Percentiles rank a stretch among this genome's conserved stretches.
These are phyloP conservation scores for Apotomis betuletana DNA, from an alignment of 2,888 invertebrate genomes.

Conservation along the genomic window DNA sequence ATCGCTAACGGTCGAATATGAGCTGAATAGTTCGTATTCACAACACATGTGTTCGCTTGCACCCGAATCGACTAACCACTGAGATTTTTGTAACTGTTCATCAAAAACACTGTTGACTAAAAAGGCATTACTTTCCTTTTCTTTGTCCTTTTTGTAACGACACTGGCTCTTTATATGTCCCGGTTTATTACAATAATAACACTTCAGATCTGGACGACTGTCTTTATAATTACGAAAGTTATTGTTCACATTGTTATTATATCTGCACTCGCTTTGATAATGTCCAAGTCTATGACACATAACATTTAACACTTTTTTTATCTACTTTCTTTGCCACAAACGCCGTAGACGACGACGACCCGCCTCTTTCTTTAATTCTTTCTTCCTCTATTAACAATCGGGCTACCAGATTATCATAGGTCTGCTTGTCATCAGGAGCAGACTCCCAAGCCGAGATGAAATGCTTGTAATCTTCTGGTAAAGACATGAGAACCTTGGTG, in stretches of 20 bases:
- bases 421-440: too few species aligned
- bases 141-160: constrained; percentile 18
- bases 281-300: constrained; percentile 29
- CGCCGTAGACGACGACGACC: background rate
- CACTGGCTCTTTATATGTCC: constrained; percentile 44
- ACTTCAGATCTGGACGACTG: constrained; percentile 9
- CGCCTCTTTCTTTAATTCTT: too few species aligned
- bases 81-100: constrained; percentile 41
- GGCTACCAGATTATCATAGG: too few species aligned
- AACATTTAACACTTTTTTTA: constrained; percentile 23
- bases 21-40: constrained; percentile 44
- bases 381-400: too few species aligned
- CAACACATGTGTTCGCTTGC: constrained; percentile 48
- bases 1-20: constrained; percentile 21
- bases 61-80: constrained; percentile 44
- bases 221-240: too few species aligned
- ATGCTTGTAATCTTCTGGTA: too few species aligned
- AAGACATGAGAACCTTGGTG: too few species aligned
- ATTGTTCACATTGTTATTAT: background rate
- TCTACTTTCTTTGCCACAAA: constrained; percentile 11
- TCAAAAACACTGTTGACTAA: constrained; percentile 24
- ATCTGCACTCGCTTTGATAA: constrained; percentile 10
- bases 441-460: too few species aligned
- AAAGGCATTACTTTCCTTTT: constrained; percentile 44
- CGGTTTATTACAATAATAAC: constrained; percentile 41